Conservation (phyloP, 2,888 invertebrate genomes). For the Drosophila fungiperda region DNA sequence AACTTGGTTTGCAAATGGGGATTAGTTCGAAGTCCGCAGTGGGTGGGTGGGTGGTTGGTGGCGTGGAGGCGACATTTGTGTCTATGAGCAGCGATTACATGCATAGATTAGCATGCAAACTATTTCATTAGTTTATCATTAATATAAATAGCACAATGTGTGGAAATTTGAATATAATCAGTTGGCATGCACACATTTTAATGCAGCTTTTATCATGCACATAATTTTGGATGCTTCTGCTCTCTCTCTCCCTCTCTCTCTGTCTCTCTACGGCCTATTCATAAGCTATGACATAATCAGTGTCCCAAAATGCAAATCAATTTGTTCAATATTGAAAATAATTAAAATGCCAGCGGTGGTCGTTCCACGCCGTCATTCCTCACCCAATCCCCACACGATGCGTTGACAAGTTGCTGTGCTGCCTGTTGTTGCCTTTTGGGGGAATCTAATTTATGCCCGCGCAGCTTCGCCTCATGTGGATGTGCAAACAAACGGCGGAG, state of each 20-base stretch:
- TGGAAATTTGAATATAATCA: constrained; percentile 76
- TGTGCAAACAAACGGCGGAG: constrained; percentile 62
- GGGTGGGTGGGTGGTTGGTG: background rate
- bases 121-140: constrained; percentile 74
- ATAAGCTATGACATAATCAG: constrained; percentile 72
- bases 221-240: constrained; percentile 49
- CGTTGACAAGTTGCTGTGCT: constrained; percentile 58
- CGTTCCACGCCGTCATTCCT: constrained; percentile 13
- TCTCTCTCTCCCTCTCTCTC: background rate
- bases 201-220: constrained; percentile 73
- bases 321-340: constrained; percentile 82
- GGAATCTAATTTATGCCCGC: constrained; percentile 69
- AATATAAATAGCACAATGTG: constrained; percentile 69
- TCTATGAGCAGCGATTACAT: constrained; percentile 48
- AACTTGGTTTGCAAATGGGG: background rate
- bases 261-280: constrained; percentile 19
- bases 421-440: constrained; percentile 35
- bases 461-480: constrained; percentile 40
- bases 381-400: constrained; percentile 19
- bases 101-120: constrained; percentile 69
- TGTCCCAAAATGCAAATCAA: constrained; percentile 79
- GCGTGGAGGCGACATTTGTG: constrained; percentile 10
- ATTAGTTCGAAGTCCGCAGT: background rate
- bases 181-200: constrained; percentile 61
- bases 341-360: constrained; percentile 76